A percentile compares a stretch with the other conserved stretches of the same genome.
Conservation (phyloP, 2,888 invertebrate genomes). For the Glyphotaelius pellucidus region DNA sequence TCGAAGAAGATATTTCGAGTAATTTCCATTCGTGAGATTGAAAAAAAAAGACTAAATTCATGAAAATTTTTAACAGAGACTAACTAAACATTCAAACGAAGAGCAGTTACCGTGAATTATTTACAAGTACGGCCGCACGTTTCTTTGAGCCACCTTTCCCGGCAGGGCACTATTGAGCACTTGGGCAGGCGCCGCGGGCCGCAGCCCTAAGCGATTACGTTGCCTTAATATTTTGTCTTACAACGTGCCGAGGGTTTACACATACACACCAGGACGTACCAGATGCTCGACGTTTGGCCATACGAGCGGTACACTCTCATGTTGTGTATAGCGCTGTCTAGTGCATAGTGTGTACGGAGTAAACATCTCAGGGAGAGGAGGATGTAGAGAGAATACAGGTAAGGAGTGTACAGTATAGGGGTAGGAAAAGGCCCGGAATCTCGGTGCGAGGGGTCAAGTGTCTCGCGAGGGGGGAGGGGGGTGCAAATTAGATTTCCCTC, state of each 20-base stretch:
- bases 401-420: not conserved
- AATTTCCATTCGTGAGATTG: not conserved
- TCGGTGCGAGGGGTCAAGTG: slow-evolving; percentile 36
- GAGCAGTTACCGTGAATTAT: not conserved
- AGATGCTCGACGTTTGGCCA: not conserved
- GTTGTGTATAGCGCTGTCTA: not conserved
- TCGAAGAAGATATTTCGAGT: too few species aligned
- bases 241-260: slow-evolving; percentile 20
- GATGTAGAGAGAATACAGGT: not conserved
- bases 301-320: not conserved
- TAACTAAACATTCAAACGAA: not conserved
- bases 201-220: not conserved
- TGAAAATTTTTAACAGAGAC: not conserved
- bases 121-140: not conserved
- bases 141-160: too few species aligned
- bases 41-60: not conserved
- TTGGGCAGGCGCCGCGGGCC: not conserved
- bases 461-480: not conserved
- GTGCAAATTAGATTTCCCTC: slow-evolving; percentile 35
- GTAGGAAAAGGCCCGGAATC: slow-evolving; percentile 12
- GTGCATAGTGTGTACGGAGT: not conserved
- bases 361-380: not conserved
- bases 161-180: too few species aligned
- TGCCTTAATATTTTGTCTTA: slow-evolving; percentile 10
- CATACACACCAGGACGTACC: not conserved